Conservation (phyloP, 2,888 invertebrate genomes). For the Priocnemis perturbator region DNA sequence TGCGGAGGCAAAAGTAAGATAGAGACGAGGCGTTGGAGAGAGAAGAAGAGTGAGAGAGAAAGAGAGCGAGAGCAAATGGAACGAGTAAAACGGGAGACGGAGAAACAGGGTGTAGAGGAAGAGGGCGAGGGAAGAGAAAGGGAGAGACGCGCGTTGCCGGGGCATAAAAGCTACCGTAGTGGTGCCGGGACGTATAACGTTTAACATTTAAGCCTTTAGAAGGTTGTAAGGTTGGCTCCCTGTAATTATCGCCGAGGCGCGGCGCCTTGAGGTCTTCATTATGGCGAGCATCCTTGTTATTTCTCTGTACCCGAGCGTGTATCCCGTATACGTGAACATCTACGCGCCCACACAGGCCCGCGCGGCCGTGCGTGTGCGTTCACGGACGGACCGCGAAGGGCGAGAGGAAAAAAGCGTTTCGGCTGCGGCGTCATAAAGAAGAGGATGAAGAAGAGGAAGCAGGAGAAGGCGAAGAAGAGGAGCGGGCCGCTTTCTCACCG, state of each 20-base stretch:
- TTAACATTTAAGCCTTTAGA: slow-evolving; percentile 75
- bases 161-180: slow-evolving; percentile 72
- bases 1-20: slow-evolving; percentile 13
- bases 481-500: slow-evolving; percentile 19
- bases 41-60: not conserved
- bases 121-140: slow-evolving; percentile 19
- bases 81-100: slow-evolving; percentile 17
- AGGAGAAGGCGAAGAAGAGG: slow-evolving; percentile 9
- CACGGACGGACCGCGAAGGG: slow-evolving; percentile 10
- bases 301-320: slow-evolving; percentile 64
- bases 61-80: slow-evolving; percentile 5
- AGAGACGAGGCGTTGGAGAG: not conserved
- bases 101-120: slow-evolving; percentile 16
- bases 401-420: slow-evolving; percentile 45
- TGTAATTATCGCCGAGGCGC: slow-evolving; percentile 75
- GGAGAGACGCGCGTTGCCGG: slow-evolving; percentile 49
- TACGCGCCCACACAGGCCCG: too few species aligned
- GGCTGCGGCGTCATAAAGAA: slow-evolving; percentile 59
- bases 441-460: slow-evolving; percentile 28
- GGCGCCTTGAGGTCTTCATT: slow-evolving; percentile 76
- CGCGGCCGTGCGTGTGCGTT: slow-evolving; percentile 12
- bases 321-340: slow-evolving; percentile 6
- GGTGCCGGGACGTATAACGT: slow-evolving; percentile 70
- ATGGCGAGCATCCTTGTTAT: slow-evolving; percentile 74
- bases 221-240: slow-evolving; percentile 75